Conservation (phyloP, 1,140 invertebrate genomes). For the Rhopalosiphum padi region DNA sequence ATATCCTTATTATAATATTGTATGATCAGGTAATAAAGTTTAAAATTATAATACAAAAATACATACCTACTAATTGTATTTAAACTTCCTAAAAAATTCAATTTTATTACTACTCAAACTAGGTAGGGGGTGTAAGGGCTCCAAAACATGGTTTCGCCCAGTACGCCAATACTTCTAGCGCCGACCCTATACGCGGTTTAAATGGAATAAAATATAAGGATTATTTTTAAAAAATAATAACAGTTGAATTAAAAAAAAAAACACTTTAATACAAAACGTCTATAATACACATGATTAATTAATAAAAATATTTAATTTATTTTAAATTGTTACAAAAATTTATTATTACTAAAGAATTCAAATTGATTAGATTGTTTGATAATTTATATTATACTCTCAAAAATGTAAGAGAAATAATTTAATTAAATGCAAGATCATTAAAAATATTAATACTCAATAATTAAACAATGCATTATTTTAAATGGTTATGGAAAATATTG, state of each 20-base stretch:
- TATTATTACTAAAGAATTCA: not conserved
- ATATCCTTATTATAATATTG: too few relatives aligned
- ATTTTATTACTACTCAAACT: too few relatives aligned
- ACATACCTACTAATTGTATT: too few relatives aligned
- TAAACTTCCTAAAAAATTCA: too few relatives aligned
- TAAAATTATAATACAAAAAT: too few relatives aligned
- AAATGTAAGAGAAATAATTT: not conserved
- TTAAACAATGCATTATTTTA: conserved; percentile 23
- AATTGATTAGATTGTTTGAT: not conserved
- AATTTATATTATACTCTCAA: not conserved
- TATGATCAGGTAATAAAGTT: too few relatives aligned
- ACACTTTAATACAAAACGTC: not conserved
- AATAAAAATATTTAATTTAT: conserved; percentile 6
- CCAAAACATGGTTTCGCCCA: too few relatives aligned
- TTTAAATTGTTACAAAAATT: not conserved
- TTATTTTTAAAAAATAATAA: not conserved
- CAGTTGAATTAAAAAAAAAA: not conserved
- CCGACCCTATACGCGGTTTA: not conserved
- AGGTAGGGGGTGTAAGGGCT: too few relatives aligned
- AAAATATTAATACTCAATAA: conserved; percentile 11
- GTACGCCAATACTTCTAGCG: too few relatives aligned
- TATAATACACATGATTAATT: conserved; percentile 16
- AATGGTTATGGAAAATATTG: conserved; percentile 1
- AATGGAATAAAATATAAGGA: not conserved
- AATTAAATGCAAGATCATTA: not conserved